Conservation (phyloP, 2,888 invertebrate species). For the Eupeodes latifasciatus region DNA sequence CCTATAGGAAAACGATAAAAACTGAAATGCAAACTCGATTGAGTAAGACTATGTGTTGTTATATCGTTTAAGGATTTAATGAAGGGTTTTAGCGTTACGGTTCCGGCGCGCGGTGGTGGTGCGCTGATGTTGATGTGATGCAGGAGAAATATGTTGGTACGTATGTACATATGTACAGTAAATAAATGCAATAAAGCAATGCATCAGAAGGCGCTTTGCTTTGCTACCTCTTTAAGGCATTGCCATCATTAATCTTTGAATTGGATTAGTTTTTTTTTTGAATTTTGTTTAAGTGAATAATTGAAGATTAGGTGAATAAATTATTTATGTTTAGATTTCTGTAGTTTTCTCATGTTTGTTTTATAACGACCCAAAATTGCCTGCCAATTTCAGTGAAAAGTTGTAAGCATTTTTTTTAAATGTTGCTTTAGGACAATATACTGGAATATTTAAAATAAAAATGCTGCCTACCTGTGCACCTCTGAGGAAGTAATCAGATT, state of each 20-base stretch:
- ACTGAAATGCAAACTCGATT: slow-evolving; percentile 17
- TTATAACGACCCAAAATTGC: too few relatives aligned
- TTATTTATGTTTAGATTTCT: neutral
- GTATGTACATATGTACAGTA: neutral
- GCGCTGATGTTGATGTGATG: slow-evolving; percentile 18
- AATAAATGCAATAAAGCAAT: slow-evolving; percentile 23
- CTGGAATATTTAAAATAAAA: too few relatives aligned
- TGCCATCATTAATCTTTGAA: slow-evolving; percentile 24
- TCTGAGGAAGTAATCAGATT: too few relatives aligned
- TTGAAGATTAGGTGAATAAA: neutral
- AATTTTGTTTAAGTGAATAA: neutral
- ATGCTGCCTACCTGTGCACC: too few relatives aligned
- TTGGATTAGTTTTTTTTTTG: neutral
- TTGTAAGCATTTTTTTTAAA: too few relatives aligned
- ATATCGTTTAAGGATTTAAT: slow-evolving; percentile 54
- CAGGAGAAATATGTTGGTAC: neutral
- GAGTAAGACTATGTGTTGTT: neutral
- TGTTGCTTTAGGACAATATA: too few relatives aligned
- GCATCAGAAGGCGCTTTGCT: slow-evolving; percentile 53
- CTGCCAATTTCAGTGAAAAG: too few relatives aligned
- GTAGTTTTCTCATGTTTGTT: neutral
- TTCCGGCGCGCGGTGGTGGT: slow-evolving; percentile 39
- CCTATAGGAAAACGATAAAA: slow-evolving; percentile 51
- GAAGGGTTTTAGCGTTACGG: slow-evolving; percentile 62
- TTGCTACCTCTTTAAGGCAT: slow-evolving; percentile 11